Evolutionary conservation across 1,140 invertebrate species (phyloP).

Genomic region (Heliconius hermathena): DNA sequence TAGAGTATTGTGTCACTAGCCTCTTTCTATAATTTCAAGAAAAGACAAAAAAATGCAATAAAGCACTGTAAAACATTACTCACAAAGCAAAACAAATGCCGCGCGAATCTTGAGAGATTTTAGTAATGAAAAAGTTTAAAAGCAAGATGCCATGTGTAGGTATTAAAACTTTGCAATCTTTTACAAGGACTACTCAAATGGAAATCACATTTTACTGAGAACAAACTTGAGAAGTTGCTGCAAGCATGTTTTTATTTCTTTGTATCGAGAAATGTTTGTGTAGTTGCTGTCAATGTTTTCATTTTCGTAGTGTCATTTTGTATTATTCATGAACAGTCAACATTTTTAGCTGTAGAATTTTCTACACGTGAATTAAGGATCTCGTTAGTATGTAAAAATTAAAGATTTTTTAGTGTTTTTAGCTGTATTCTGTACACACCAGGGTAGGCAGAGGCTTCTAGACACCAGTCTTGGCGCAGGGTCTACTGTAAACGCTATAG

Average conservation of each 20-base stretch:
- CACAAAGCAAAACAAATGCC: slow-evolving; percentile 21
- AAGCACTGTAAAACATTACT: neutral
- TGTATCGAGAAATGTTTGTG: neutral
- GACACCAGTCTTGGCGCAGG: too few species aligned
- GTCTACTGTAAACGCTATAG: too few species aligned
- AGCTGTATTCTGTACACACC: too few species aligned
- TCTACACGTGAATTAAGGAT: too few species aligned
- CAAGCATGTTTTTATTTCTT: slow-evolving; percentile 16
- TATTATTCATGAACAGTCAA: neutral
- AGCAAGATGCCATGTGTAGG: slow-evolving; percentile 18
- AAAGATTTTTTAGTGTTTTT: too few species aligned
- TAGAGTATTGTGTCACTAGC: too few species aligned
- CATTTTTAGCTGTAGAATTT: neutral
- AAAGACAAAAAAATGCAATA: neutral
- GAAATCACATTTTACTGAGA: slow-evolving; percentile 34
- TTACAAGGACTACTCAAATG: slow-evolving; percentile 26
- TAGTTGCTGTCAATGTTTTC: slow-evolving; percentile 4
- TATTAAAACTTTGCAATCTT: slow-evolving; percentile 34
- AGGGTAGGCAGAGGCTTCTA: too few species aligned
- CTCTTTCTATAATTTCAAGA: neutral
- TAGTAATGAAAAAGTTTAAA: slow-evolving; percentile 35
- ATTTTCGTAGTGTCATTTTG: neutral
- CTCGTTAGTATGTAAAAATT: too few species aligned
- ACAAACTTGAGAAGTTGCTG: slow-evolving; percentile 15
- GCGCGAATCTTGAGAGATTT: slow-evolving; percentile 28